These are phyloP conservation scores for Laticauda colubrina DNA, from an alignment of 2,113 vertebrate genomes.

Conservation along the genomic window DNA sequence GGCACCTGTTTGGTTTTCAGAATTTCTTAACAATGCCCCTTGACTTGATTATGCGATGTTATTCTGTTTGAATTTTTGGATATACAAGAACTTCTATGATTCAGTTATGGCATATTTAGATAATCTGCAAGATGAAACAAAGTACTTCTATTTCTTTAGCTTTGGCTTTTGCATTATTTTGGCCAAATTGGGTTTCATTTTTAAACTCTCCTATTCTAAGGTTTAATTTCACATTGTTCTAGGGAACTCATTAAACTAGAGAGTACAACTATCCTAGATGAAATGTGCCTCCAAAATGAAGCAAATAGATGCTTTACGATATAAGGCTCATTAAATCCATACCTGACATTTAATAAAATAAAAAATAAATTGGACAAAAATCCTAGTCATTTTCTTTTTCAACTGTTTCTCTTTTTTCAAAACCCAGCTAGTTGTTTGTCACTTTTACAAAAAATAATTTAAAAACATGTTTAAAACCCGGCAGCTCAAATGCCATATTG, in stretches of 20 bases:
- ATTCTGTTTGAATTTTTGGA: slow-evolving; percentile 16
- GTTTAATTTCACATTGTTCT: neutral
- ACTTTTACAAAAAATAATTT: slow-evolving; percentile 26
- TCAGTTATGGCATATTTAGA: slow-evolving; percentile 1
- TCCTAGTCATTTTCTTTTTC: slow-evolving; percentile 24
- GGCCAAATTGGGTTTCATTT: neutral
- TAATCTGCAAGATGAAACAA: neutral
- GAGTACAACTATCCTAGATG: neutral
- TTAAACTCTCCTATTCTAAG: slow-evolving; percentile 11
- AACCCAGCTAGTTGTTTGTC: slow-evolving; percentile 20
- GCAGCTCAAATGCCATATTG: slow-evolving; percentile 32
- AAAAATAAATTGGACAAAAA: slow-evolving; percentile 20
- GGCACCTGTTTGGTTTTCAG: neutral
- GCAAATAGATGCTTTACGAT: neutral
- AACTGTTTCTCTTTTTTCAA: slow-evolving; percentile 32
- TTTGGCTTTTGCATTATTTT: slow-evolving; percentile 11
- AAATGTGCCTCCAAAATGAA: slow-evolving; percentile 6
- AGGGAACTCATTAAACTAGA: slow-evolving; percentile 5
- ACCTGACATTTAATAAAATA: slow-evolving; percentile 21
- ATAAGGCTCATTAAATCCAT: neutral
- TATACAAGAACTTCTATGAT: neutral
- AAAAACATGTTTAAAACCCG: slow-evolving; percentile 50
- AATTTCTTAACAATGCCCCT: slow-evolving; percentile 22
- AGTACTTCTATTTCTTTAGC: slow-evolving; percentile 18
- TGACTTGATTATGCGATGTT: neutral